These are phyloP conservation scores for Rallus limicola DNA, from an alignment of 2,113 vertebrate species.

Conservation along the genomic window DNA sequence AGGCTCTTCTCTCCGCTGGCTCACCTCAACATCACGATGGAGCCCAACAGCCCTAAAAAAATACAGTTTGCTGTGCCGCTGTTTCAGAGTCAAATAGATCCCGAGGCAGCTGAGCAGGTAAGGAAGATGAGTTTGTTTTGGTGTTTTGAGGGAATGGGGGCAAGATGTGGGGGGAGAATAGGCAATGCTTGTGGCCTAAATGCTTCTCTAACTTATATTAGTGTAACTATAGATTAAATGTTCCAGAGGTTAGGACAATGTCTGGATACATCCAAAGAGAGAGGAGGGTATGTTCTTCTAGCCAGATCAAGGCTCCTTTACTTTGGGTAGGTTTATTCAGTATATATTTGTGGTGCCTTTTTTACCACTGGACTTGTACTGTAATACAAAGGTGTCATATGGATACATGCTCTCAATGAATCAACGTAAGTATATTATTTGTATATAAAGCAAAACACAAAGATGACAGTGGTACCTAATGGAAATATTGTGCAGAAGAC, in stretches of 20 bases:
- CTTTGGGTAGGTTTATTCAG: not conserved
- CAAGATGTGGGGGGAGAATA: not conserved
- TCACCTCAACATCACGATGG: constrained; percentile 79
- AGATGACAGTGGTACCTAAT: not conserved
- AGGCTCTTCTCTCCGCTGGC: constrained; percentile 22
- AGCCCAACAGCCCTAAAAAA: constrained; percentile 96
- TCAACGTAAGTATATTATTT: not conserved
- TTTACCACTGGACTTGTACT: not conserved
- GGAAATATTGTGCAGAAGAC: not conserved
- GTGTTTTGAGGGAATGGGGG: not conserved
- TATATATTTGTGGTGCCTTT: not conserved
- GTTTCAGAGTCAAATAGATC: constrained; percentile 92
- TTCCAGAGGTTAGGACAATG: fast-evolving
- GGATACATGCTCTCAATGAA: not conserved
- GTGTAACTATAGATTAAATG: not conserved
- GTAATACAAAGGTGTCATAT: not conserved
- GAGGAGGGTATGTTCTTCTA: not conserved
- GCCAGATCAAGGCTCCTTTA: not conserved
- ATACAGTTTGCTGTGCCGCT: constrained; percentile 93
- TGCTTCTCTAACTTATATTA: not conserved
- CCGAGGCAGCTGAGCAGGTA: constrained; percentile 94
- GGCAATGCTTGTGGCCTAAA: not conserved
- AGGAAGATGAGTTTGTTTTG: not conserved
- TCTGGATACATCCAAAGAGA: not conserved
- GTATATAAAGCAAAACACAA: not conserved